Percentiles rank a stretch among this genome's conserved stretches.
Evolutionary conservation across 1,140 invertebrate species (phyloP).

Genomic region (Nasonia vitripennis): DNA sequence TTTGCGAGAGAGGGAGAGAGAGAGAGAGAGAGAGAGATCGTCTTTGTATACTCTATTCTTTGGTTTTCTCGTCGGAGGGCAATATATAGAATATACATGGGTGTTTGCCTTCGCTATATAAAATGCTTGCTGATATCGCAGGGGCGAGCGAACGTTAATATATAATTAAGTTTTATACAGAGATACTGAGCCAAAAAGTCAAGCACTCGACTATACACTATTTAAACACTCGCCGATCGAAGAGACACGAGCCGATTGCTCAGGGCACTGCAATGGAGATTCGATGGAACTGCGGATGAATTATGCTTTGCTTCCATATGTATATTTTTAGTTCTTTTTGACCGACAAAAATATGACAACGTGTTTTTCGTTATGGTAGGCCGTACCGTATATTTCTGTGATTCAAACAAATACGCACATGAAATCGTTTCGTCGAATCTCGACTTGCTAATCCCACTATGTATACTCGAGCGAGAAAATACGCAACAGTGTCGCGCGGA

Average conservation of each 20-base stretch:
- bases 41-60: not conserved
- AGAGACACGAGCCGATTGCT: not conserved
- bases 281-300: not conserved
- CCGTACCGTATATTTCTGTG: not conserved
- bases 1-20: not conserved
- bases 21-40: not conserved
- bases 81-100: not conserved
- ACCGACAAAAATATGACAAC: not conserved
- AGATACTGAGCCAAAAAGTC: conserved; percentile 6
- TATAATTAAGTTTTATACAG: conserved; percentile 13
- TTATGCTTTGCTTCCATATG: not conserved
- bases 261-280: not conserved
- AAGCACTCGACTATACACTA: not conserved
- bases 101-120: not conserved
- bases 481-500: too few species aligned
- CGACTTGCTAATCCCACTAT: not conserved
- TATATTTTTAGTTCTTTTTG: not conserved
- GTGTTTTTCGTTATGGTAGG: not conserved
- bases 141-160: not conserved
- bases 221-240: conserved; percentile 4
- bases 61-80: not conserved
- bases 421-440: not conserved
- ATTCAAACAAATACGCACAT: not conserved
- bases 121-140: not conserved
- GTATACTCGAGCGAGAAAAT: too few species aligned